Conservation (phyloP, 35 echinoderm and acorn worm species). For the Heliocidaris tuberculata region DNA sequence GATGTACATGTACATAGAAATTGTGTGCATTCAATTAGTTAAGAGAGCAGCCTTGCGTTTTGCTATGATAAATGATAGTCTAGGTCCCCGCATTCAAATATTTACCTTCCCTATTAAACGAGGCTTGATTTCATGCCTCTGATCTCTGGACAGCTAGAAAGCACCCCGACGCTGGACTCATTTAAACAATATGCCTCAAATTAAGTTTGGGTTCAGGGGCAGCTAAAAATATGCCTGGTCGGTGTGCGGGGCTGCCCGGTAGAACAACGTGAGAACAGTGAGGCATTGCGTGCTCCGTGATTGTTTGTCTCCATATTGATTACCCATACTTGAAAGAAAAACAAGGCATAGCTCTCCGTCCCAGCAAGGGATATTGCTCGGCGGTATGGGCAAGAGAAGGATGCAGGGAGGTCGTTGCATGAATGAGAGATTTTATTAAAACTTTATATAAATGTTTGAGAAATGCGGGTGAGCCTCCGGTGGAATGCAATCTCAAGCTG, state of each 20-base stretch:
- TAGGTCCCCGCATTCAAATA: neutral
- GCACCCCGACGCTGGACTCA: neutral
- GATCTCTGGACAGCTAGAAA: neutral
- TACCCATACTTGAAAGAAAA: neutral
- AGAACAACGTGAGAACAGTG: neutral
- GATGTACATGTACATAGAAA: no score
- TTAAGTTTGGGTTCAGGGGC: neutral
- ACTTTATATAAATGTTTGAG: neutral
- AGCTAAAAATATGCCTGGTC: neutral
- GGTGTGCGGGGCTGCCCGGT: neutral
- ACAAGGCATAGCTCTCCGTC: neutral
- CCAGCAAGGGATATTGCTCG: neutral
- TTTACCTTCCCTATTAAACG: neutral
- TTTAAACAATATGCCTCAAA: slow-evolving; percentile 18
- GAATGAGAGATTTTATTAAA: neutral
- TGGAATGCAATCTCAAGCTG: neutral
- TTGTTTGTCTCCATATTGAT: neutral
- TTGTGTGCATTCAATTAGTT: no score
- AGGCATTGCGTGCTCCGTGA: neutral
- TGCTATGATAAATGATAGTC: neutral
- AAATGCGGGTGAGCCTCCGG: neutral
- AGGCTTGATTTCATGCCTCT: neutral
- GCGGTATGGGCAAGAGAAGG: neutral
- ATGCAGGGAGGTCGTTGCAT: neutral
- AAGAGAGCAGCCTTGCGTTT: neutral